phyloP scores from a whole-genome alignment of 2,113 vertebrate species.

The Nerophis lumbriciformis region DNA sequence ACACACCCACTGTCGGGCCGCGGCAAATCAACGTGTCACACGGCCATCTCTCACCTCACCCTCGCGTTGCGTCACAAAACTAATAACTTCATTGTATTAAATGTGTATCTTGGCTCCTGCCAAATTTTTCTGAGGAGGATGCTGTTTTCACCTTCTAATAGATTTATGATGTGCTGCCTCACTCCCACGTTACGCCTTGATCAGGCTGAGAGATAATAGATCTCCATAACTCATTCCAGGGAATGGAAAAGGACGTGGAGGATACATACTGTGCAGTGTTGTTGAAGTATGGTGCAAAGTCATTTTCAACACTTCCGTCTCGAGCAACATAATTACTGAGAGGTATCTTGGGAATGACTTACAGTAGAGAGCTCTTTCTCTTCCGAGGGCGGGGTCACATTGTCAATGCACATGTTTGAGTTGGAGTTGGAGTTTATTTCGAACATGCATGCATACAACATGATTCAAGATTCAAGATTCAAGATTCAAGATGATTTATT shows the following conservation, averaged over 20 bases:
- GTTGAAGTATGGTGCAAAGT: conserved; percentile 50
- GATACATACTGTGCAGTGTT: conserved; percentile 16
- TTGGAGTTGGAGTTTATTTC: too few species aligned
- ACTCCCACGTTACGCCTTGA: conserved; percentile 17
- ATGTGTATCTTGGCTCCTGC: conserved; percentile 27
- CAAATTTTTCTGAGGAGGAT: conserved; percentile 4
- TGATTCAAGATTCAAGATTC: too few species aligned
- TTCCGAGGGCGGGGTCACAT: too few species aligned
- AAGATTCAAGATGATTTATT: too few species aligned
- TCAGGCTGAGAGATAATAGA: conserved; percentile 19
- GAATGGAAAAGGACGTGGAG: conserved; percentile 36
- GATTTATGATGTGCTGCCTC: conserved; percentile 24
- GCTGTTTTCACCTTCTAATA: conserved; percentile 27
- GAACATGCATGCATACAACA: too few species aligned
- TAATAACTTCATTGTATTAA: not conserved
- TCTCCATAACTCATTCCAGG: conserved; percentile 20
- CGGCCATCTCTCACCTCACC: conserved; percentile 31
- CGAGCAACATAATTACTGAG: too few species aligned
- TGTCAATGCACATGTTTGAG: too few species aligned
- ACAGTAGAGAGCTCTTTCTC: too few species aligned
- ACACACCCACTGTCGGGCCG: conserved; percentile 20
- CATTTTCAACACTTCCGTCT: conserved; percentile 16
- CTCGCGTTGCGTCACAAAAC: conserved; percentile 1
- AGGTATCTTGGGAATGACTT: too few species aligned
- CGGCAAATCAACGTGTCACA: conserved; percentile 8